Evolutionary conservation across 92 coral and sea anemone genomes (phyloP).

Genomic region (Phymanthus crucifer): DNA sequence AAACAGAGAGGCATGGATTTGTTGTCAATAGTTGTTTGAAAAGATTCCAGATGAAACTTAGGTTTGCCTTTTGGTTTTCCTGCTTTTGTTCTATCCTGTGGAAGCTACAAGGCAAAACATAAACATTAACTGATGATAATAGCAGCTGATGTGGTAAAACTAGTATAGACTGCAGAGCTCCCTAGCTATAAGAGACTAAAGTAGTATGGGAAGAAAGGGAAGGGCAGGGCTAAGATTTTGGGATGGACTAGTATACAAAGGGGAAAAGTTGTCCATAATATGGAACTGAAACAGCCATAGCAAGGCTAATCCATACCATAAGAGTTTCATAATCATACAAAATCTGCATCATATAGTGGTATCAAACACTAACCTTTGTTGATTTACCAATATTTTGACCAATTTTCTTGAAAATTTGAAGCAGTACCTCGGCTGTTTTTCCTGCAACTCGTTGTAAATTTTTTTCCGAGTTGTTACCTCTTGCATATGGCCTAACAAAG

Average conservation of each 20-base stretch:
- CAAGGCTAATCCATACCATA: not conserved
- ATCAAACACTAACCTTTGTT: slow-evolving; percentile 28
- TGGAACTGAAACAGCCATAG: not conserved
- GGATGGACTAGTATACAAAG: no score
- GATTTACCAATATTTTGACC: slow-evolving; percentile 39
- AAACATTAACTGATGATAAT: not conserved
- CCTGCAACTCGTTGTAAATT: slow-evolving; percentile 38
- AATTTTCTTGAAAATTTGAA: slow-evolving; percentile 14
- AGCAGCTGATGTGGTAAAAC: not conserved
- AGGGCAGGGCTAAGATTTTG: not conserved
- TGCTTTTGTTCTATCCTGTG: slow-evolving; percentile 22
- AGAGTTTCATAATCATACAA: not conserved
- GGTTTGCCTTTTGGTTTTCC: slow-evolving; percentile 37
- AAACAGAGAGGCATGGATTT: slow-evolving; percentile 31
- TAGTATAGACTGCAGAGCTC: not conserved
- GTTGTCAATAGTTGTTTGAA: slow-evolving; percentile 25
- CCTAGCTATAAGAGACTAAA: not conserved
- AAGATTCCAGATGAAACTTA: slow-evolving; percentile 28
- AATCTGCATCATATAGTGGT: not conserved
- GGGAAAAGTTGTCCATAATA: not conserved
- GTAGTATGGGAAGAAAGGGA: not conserved
- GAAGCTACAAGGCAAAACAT: slow-evolving; percentile 19
- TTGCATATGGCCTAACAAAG: slow-evolving; percentile 30
- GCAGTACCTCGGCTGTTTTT: slow-evolving; percentile 33
- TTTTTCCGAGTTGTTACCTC: slow-evolving; percentile 35